Base-by-base conservation (phyloP, 2,113 vertebrate species). In the Albula goreensis region DNA sequence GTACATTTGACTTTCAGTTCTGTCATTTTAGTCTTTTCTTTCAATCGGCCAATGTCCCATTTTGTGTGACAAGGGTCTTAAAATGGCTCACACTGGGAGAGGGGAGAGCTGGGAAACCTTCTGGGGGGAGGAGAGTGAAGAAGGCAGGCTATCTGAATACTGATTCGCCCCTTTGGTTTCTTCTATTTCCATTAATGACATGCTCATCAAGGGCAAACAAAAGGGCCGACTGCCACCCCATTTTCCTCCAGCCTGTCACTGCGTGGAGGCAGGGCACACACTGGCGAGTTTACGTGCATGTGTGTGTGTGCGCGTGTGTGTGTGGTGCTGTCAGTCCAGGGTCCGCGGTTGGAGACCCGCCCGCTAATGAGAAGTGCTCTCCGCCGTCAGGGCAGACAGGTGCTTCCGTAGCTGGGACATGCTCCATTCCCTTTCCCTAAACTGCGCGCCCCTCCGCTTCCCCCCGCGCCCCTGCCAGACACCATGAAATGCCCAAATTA, bases 141-240 rank as follows among this genome's bases (percentile, higher is more conserved):
- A 96, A 95, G 95, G 95, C 96, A 97, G 96, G 94, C 95, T 97
- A 97, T 97, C 97, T 98, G 97, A 98, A 98, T 97, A 97, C 96
- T 97, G 96, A 98, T 97, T 96, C 96, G 96, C 95, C 93, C 92
- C 95, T 95, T 95, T 94, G 88, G 95, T 97, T 96, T 97, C 95
- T 96, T 94, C 95, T 50, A 88, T 85, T 88, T 81, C 82, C 82
- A 74, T 88, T 86, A 70, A 86, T 86, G 92, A 97, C 97, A 97
- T 96, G 96, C 97, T 98, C 96, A 96, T 98, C 97, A 97, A 97
- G 95, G 95, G 95, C 96, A 97, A 96, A 97, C 97, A 98, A 97
- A 97, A 95, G 96, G 96, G 96, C 95, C 95, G 92, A 93, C 96
- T 96, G 95, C 95, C 95, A 95, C 89, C 90, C 90, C 83, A 85